Percentiles rank a stretch among this genome's conserved stretches.
phyloP scores from a whole-genome alignment of 2,888 invertebrate species.

The Drosophila maculinotata region DNA sequence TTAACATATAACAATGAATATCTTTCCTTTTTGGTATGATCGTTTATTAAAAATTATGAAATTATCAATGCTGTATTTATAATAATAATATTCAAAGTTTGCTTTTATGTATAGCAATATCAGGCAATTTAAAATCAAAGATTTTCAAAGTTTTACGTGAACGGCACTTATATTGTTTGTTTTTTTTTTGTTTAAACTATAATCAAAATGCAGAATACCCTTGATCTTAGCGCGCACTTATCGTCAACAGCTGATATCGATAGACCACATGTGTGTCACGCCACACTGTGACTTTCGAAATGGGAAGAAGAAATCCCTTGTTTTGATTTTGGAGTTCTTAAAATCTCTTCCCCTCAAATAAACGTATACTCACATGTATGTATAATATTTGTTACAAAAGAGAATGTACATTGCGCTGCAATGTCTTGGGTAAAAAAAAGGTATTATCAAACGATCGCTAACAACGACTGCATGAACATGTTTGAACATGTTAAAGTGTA shows the following conservation, averaged over 20 bases:
- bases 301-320: slow-evolving; percentile 21
- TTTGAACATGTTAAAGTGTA: background rate
- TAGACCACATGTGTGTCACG: background rate
- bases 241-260: slow-evolving; percentile 27
- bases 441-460: slow-evolving; percentile 30
- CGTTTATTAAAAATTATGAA: background rate
- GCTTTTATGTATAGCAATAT: background rate
- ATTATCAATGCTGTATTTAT: background rate
- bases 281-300: slow-evolving; percentile 16
- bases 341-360: background rate
- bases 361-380: slow-evolving; percentile 4
- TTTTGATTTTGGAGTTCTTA: slow-evolving; percentile 18
- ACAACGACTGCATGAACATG: background rate
- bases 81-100: background rate
- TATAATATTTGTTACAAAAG: background rate
- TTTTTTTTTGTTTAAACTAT: too few relatives aligned
- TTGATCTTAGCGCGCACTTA: slow-evolving; percentile 5
- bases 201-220: background rate
- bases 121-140: too few relatives aligned
- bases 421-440: slow-evolving; percentile 68
- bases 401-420: slow-evolving; percentile 44
- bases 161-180: too few relatives aligned
- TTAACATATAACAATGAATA: too few relatives aligned
- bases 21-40: background rate
- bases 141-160: too few relatives aligned